Evolutionary conservation across 2,113 vertebrate genomes (phyloP), one percentile per base, ranked within the genome.

Genomic region (Perognathus longimembris): DNA sequence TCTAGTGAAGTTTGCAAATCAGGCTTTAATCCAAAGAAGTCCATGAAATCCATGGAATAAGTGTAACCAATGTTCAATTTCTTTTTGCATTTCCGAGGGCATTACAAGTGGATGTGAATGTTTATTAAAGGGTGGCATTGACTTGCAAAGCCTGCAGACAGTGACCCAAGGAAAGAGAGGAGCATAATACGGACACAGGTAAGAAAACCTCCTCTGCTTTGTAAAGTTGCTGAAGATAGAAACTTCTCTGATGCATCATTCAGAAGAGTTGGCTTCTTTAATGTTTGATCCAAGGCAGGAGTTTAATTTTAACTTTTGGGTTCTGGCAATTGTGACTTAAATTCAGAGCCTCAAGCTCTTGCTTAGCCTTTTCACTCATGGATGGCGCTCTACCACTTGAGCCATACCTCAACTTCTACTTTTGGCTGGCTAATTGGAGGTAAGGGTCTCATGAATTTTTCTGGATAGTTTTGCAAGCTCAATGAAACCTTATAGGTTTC

Each of bases 21-120:
- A 74, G 18, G 20, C 7, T 93, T 90, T 92, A 66, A 92, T 32
- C 50, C 28, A 90, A 86, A 95, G 32, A 76, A 45, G 32, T 36
- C n/a, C n/a, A n/a, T n/a, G n/a, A n/a, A n/a, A n/a, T 38, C 54
- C 32, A 85, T 5, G 15, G 45, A 69, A 14, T 71, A 71, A 32
- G 59, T 91, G 93, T 87, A 42, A 74, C 66, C 71, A 89, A 26
- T 63, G 32, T 71, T 63, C 34, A 69, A 40, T 69, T 88, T 95
- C 38, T 50, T 91, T n/a, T 94, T 91, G 67, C 15, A 64, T 74
- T 84, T 84, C 69, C 34, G 57, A 70, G 30, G 77, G 28, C 34
- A 40, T 36, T 94, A 67, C 83, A 86, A 74, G 63, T 89, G 45
- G 66, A 32, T 20, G 32, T 15, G 36, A 42, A 36, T 91, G 77